Evolutionary conservation across 2,888 invertebrate species (phyloP).

Genomic region (Tromatobia lineatoria): DNA sequence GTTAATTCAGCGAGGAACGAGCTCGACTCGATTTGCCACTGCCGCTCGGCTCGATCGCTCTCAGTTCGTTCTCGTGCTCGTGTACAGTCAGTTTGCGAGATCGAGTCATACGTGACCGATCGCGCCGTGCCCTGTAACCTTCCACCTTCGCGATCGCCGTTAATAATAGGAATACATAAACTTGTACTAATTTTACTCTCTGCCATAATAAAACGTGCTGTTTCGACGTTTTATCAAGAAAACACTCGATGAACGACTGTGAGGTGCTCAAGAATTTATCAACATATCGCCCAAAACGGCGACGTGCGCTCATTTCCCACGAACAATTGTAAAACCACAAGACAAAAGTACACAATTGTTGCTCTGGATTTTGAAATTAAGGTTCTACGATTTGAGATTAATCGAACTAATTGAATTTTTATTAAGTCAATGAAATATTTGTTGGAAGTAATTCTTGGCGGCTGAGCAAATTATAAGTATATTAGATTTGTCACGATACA

Average conservation of each 20-base stretch:
- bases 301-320: neutral
- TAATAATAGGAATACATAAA: neutral
- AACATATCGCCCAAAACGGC: neutral
- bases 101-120: slow-evolving; percentile 40
- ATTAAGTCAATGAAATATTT: neutral
- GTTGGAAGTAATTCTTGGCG: neutral
- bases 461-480: neutral
- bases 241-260: neutral
- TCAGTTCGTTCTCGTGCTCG: slow-evolving; percentile 7
- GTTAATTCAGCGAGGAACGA: slow-evolving; percentile 79
- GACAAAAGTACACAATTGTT: neutral
- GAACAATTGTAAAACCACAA: neutral
- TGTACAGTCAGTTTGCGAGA: slow-evolving; percentile 24
- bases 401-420: neutral
- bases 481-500: no score
- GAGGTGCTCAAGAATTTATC: slow-evolving; percentile 4
- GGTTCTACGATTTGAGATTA: no score
- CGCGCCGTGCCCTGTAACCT: neutral
- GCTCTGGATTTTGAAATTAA: neutral
- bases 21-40: slow-evolving; percentile 26
- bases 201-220: neutral
- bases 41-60: slow-evolving; percentile 20
- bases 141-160: slow-evolving; percentile 3
- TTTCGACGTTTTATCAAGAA: neutral
- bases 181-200: neutral